Percentiles rank a stretch among this genome's conserved stretches.
Conservation (phyloP, 2,888 invertebrate genomes). For the Cheilosia pagana region DNA sequence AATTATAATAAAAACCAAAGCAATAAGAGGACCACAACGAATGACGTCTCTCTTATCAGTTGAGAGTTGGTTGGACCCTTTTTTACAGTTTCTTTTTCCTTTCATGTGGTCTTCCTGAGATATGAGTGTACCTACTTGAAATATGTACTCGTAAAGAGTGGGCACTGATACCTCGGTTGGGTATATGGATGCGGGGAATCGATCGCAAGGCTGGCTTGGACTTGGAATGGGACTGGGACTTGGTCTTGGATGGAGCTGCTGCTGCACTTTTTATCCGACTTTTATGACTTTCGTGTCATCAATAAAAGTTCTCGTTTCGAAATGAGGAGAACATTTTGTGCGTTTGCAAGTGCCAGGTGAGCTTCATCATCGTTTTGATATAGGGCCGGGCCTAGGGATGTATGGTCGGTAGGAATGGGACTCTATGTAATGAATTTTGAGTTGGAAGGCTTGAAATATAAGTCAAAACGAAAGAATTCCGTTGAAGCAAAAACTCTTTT, state of each 20-base stretch:
- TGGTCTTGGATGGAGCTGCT: slow-evolving; percentile 25
- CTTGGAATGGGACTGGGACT: neutral
- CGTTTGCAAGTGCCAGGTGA: neutral
- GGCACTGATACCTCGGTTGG: slow-evolving; percentile 32
- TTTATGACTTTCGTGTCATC: slow-evolving; percentile 43
- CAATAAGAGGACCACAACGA: slow-evolving; percentile 46
- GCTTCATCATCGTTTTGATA: slow-evolving; percentile 32
- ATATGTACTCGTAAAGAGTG: slow-evolving; percentile 53
- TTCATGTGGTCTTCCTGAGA: slow-evolving; percentile 48
- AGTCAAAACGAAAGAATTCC: too few relatives aligned
- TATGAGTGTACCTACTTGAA: slow-evolving; percentile 60
- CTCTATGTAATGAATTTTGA: neutral
- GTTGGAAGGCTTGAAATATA: neutral
- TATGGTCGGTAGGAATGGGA: neutral
- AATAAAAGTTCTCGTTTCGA: slow-evolving; percentile 40
- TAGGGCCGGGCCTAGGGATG: neutral
- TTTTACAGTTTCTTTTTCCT: slow-evolving; percentile 45
- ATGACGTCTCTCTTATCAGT: slow-evolving; percentile 67
- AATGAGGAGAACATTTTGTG: neutral
- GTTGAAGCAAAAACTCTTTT: too few relatives aligned
- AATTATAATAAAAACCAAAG: slow-evolving; percentile 36
- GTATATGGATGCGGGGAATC: neutral
- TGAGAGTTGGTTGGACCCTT: slow-evolving; percentile 57
- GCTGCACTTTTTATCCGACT: slow-evolving; percentile 52
- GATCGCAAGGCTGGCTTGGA: neutral